A percentile compares a stretch with the other conserved stretches of the same genome.
These are phyloP conservation scores for Neelides sp. DNA, from an alignment of 1,140 invertebrate genomes.

Conservation along the genomic window DNA sequence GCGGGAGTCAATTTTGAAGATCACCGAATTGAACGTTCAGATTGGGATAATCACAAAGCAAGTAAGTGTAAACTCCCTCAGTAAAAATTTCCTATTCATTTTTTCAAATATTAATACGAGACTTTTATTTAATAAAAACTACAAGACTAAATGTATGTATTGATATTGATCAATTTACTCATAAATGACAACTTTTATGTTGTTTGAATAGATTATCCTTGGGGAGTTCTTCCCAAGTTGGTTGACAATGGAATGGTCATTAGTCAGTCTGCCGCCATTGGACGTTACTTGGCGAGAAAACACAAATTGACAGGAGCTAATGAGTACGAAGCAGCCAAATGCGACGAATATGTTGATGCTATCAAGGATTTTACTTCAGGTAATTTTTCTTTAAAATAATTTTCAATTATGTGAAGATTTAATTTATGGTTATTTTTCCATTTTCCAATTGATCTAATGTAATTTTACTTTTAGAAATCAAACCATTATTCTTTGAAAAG, in stretches of 20 bases:
- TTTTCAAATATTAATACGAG: no score
- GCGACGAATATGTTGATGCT: conserved; percentile 15
- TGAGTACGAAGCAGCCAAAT: conserved; percentile 16
- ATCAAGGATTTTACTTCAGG: conserved; percentile 1
- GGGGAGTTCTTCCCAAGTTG: conserved; percentile 9
- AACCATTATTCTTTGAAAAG: conserved; percentile 4
- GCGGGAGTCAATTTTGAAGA: conserved; percentile 2
- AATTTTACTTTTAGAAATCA: conserved; percentile 17
- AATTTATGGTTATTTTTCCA: neutral
- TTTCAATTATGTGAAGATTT: neutral
- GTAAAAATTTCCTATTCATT: no score
- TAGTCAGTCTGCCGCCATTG: conserved; percentile 16
- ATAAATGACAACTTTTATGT: no score
- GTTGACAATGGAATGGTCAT: conserved; percentile 7
- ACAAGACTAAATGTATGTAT: no score
- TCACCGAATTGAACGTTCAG: neutral
- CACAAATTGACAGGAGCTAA: conserved; percentile 17
- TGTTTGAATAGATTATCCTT: no score
- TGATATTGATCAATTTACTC: no score
- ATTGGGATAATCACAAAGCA: no score
- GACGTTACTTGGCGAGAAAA: conserved; percentile 19
- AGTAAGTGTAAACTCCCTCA: no score
- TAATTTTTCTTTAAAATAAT: neutral
- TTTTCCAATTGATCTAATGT: conserved; percentile 6
- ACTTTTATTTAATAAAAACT: no score